Evolutionary conservation across 2,113 vertebrate species (phyloP).

Genomic region (Sphaerodactylus townsendi): DNA sequence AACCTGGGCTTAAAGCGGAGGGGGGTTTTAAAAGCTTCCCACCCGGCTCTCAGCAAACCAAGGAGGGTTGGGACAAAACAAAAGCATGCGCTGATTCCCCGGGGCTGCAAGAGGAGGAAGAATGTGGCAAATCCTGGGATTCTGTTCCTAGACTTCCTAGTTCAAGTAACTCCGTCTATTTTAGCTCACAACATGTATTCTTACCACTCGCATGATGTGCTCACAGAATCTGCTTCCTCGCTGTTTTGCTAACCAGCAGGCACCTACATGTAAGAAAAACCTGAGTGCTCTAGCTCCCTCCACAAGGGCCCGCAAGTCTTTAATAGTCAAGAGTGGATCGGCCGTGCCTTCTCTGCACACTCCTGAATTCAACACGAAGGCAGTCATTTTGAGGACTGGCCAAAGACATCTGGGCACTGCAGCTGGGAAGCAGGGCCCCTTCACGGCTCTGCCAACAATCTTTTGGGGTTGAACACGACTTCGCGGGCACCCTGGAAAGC

Average conservation of each 20-base stretch:
- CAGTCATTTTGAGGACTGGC: fast-evolving
- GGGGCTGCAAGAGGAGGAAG: neutral
- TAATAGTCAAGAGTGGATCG: fast-evolving
- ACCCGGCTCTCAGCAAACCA: neutral
- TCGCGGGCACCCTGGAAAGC: neutral
- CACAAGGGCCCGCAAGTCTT: conserved; percentile 6
- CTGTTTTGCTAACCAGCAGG: neutral
- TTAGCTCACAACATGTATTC: no score
- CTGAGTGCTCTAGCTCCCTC: no score
- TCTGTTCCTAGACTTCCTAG: neutral
- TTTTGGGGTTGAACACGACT: no score
- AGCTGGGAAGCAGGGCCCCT: neutral
- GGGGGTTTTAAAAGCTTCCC: neutral
- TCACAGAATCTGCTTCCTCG: neutral
- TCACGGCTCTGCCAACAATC: no score
- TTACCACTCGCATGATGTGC: no score
- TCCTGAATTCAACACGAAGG: neutral
- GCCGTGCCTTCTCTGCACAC: neutral
- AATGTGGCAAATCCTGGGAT: neutral
- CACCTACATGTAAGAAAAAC: no score
- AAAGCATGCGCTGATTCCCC: neutral
- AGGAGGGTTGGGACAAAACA: neutral
- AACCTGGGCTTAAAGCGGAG: neutral
- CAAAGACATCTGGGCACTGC: neutral
- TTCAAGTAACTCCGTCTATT: no score